Percentiles rank a stretch among this genome's conserved stretches.
phyloP scores from a whole-genome alignment of 1,140 invertebrate genomes.

The Lasaia peninsularis region DNA sequence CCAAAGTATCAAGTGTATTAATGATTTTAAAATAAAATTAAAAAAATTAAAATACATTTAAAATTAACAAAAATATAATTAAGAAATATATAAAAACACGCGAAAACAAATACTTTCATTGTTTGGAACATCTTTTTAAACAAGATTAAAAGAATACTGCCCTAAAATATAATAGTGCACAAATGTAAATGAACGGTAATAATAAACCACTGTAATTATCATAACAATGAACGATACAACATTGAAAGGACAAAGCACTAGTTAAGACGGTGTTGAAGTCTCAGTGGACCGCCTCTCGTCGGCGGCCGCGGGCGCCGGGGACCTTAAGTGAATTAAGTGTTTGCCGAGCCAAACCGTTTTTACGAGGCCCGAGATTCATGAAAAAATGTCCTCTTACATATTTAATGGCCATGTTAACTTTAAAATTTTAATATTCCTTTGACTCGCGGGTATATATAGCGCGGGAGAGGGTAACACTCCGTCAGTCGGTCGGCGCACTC shows the following conservation, averaged over 20 bases:
- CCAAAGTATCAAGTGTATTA: no score
- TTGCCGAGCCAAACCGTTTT: conserved; percentile 27
- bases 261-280: conserved; percentile 31
- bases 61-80: no score
- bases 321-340: conserved; percentile 51
- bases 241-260: conserved; percentile 10
- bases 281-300: conserved; percentile 22
- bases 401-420: conserved; percentile 13
- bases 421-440: conserved; percentile 1
- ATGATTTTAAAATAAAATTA: no score
- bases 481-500: conserved; percentile 43
- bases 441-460: conserved; percentile 36
- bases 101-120: no score
- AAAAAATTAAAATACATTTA: no score
- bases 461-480: conserved; percentile 18
- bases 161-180: neutral
- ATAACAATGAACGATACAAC: conserved; percentile 22
- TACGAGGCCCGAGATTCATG: conserved; percentile 19
- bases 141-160: neutral
- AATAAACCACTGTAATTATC: conserved; percentile 1
- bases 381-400: conserved; percentile 25
- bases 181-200: neutral
- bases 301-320: conserved; percentile 35
- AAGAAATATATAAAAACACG: no score
- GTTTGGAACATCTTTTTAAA: no score